phyloP scores from a whole-genome alignment of 2,888 invertebrate species.

The Cryptophagus acutangulus region DNA sequence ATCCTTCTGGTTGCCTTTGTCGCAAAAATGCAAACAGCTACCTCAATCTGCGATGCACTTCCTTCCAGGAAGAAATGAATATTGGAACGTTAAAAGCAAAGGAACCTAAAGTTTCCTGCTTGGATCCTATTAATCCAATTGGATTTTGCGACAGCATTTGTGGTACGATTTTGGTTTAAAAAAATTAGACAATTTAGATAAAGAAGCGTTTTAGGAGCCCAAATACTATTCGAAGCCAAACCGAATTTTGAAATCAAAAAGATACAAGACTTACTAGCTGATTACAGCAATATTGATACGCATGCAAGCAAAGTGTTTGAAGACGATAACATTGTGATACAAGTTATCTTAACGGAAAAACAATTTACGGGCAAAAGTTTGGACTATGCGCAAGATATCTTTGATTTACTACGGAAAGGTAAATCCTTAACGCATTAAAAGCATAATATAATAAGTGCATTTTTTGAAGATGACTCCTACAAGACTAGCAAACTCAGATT shows the following conservation, averaged over 20 bases:
- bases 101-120: too few relatives aligned
- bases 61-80: too few relatives aligned
- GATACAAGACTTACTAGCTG: neutral
- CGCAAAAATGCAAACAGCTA: too few relatives aligned
- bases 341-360: constrained; percentile 35
- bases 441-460: too few relatives aligned
- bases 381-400: constrained; percentile 22
- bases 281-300: constrained; percentile 21
- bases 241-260: neutral
- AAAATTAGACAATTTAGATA: neutral
- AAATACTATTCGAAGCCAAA: constrained; percentile 20
- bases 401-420: too few relatives aligned
- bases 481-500: constrained; percentile 1
- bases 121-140: constrained; percentile 13
- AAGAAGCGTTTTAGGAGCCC: constrained; percentile 23
- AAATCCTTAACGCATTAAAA: too few relatives aligned
- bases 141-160: constrained; percentile 20
- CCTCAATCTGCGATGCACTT: too few relatives aligned
- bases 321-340: constrained; percentile 21
- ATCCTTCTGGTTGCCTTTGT: too few relatives aligned
- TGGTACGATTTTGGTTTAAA: constrained; percentile 11
- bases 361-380: constrained; percentile 32
- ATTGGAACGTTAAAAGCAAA: too few relatives aligned
- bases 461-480: neutral
- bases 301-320: constrained; percentile 30